These are phyloP conservation scores for Siderastrea siderea DNA, from an alignment of 92 coral and sea anemone genomes.

Conservation along the genomic window DNA sequence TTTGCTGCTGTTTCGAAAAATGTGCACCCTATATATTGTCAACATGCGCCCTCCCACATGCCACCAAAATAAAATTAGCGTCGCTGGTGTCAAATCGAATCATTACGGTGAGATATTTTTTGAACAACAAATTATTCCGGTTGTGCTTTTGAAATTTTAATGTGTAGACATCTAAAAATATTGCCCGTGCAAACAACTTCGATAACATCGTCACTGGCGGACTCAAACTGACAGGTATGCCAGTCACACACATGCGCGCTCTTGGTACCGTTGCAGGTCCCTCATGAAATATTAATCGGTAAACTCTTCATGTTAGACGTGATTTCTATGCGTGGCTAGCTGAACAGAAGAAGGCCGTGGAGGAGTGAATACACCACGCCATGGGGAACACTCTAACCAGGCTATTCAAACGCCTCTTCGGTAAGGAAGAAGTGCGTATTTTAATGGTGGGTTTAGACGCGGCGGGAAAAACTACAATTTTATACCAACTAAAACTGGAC, in stretches of 20 bases:
- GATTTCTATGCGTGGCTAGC: constrained; percentile 14
- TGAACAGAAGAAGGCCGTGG: not conserved
- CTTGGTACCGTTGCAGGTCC: constrained; percentile 14
- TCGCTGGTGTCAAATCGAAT: too few relatives aligned
- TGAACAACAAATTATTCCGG: too few relatives aligned
- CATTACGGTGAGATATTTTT: too few relatives aligned
- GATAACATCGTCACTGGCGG: not conserved
- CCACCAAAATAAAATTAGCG: too few relatives aligned
- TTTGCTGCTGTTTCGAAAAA: too few relatives aligned
- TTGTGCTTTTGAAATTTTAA: too few relatives aligned
- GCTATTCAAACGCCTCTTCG: constrained; percentile 88
- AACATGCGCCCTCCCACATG: too few relatives aligned
- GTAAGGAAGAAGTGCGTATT: constrained; percentile 95
- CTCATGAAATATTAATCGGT: constrained; percentile 24
- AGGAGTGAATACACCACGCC: not conserved
- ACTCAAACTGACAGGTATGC: not conserved
- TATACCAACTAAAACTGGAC: constrained; percentile 93
- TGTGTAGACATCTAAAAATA: not conserved
- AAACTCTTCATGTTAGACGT: not conserved
- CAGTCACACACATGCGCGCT: constrained; percentile 9
- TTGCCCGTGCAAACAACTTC: not conserved
- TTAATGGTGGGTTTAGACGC: constrained; percentile 99
- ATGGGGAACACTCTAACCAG: constrained; percentile 95
- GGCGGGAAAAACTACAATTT: constrained; percentile 98
- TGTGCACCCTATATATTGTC: too few relatives aligned